Percentiles rank a stretch among this genome's conserved stretches.
Conservation (phyloP, 2,888 invertebrate genomes). For the Odontothrips loti region DNA sequence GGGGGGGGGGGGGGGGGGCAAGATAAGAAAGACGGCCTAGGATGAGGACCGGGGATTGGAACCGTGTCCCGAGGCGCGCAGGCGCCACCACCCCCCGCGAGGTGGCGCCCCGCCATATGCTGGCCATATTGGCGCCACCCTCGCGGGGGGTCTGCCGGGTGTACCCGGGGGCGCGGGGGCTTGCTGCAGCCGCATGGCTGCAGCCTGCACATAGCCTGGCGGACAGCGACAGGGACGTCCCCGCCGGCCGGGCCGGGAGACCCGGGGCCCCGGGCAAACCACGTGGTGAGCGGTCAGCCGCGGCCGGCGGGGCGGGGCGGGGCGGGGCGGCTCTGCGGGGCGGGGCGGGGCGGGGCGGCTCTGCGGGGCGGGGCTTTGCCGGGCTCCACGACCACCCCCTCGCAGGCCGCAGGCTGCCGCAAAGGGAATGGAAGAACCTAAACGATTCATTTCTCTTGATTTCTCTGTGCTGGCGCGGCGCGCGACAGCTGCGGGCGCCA, state of each 20-base stretch:
- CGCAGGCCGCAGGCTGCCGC: no score
- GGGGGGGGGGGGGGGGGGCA: not conserved
- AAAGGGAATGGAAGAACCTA: no score
- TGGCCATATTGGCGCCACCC: not conserved
- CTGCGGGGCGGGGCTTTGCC: no score
- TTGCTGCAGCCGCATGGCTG: not conserved
- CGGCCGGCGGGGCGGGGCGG: not conserved
- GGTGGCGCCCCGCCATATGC: not conserved
- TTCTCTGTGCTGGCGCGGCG: no score
- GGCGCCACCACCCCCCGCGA: not conserved
- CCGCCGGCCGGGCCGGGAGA: no score
- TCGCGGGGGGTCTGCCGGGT: no score
- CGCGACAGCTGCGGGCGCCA: no score
- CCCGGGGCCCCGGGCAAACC: no score
- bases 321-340: not conserved
- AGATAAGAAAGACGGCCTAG: not conserved
- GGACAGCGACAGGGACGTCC: not conserved
- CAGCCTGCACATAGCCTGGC: not conserved
- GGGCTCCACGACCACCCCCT: no score
- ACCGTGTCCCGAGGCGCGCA: not conserved
- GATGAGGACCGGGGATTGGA: not conserved
- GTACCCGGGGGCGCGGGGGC: no score
- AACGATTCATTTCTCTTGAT: no score
- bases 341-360: not conserved
- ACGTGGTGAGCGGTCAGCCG: no score